Evolutionary conservation across 2,113 vertebrate species (phyloP).

Genomic region (Urocitellus parryii): DNA sequence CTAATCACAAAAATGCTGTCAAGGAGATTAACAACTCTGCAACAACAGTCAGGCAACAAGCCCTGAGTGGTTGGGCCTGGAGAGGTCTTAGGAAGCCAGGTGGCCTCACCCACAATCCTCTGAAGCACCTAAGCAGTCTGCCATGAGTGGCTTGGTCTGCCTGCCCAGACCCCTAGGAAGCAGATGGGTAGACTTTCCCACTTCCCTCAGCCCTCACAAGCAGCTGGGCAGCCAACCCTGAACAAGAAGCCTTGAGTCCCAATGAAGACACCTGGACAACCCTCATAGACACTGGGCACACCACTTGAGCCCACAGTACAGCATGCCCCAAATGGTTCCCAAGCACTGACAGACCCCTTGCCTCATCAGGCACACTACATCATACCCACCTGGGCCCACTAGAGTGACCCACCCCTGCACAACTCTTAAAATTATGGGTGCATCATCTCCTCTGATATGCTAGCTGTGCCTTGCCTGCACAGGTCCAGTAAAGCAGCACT

Average conservation of each 20-base stretch:
- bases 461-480: background rate
- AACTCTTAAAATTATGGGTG: background rate
- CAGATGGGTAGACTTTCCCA: background rate
- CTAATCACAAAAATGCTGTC: background rate
- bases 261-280: too few species aligned
- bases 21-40: background rate
- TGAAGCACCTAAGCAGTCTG: background rate
- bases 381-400: background rate
- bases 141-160: background rate
- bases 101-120: too few species aligned
- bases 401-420: background rate
- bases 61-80: background rate
- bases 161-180: too few species aligned
- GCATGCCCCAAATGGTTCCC: too few species aligned
- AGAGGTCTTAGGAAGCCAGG: background rate
- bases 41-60: background rate
- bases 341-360: background rate
- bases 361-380: background rate
- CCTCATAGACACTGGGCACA: too few species aligned
- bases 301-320: background rate
- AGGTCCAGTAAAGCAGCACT: background rate
- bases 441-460: background rate
- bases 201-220: too few species aligned
- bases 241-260: background rate
- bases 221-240: background rate